Percentiles rank a stretch among this genome's conserved stretches.
Conservation (phyloP, 2,888 invertebrate genomes). For the Malthinus flaveolus region DNA sequence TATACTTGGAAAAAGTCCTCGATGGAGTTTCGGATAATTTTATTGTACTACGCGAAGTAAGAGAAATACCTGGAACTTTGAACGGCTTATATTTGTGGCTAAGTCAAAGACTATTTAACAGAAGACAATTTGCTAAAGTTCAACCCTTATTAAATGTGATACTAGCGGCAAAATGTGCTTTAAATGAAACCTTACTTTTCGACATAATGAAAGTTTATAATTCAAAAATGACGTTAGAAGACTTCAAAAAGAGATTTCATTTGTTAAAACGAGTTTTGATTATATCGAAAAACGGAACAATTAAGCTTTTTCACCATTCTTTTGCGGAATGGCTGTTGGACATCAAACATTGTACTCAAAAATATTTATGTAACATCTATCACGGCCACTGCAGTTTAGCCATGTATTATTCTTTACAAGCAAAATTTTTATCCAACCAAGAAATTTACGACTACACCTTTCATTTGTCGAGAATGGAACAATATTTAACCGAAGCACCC, state of each 20-base stretch:
- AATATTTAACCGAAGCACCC: constrained; percentile 58
- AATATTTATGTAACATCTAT: constrained; percentile 84
- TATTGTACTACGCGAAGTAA: constrained; percentile 86
- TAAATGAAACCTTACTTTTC: constrained; percentile 80
- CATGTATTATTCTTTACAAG: constrained; percentile 77
- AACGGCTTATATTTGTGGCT: constrained; percentile 95
- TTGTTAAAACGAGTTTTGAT: constrained; percentile 67
- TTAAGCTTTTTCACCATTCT: constrained; percentile 88
- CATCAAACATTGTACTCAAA: constrained; percentile 96
- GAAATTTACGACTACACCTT: constrained; percentile 76
- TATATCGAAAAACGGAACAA: constrained; percentile 63
- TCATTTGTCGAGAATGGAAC: constrained; percentile 69
- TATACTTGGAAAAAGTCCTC: constrained; percentile 83
- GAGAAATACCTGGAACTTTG: constrained; percentile 92
- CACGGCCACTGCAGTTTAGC: constrained; percentile 89
- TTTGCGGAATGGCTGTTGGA: constrained; percentile 95
- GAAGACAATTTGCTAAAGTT: constrained; percentile 85
- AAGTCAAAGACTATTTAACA: constrained; percentile 89
- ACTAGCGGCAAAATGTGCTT: constrained; percentile 82
- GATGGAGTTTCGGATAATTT: constrained; percentile 94
- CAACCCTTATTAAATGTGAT: constrained; percentile 84
- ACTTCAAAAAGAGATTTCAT: constrained; percentile 78
- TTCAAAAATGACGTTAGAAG: constrained; percentile 75
- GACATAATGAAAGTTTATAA: constrained; percentile 81
- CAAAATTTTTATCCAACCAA: constrained; percentile 68